Base-by-base conservation (phyloP, 2,888 invertebrate species). In the Heteromyza rotundicornis region DNA sequence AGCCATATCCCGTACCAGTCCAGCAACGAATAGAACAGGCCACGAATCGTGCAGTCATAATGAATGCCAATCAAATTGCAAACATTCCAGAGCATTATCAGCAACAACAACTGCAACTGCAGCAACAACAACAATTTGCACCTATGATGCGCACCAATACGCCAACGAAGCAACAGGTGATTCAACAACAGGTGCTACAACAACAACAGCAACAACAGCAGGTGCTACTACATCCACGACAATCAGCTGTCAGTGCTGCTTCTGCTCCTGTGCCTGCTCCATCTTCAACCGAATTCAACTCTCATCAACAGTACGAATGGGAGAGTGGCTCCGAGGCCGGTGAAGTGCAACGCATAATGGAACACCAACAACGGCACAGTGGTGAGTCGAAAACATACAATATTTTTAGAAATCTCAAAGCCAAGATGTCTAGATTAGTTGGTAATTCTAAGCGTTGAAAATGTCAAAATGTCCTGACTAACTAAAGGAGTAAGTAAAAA, bases 321-420 rank as follows among this genome's bases (percentile, higher is more conserved):
- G 90, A 90, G 78, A 89, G 89, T 75, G 90, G 89, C 23, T 90
- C 90, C 44, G 90, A 91, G 77, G 89, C 89, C 40, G 89, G 89
- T 2, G 91, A 91, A 82, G 87, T 90, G 62, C 89, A 89, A 73
- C 85, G 88, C 69, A 90, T 89, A 24, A 73, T 81, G 75, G 80
- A 79, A 62, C 72, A 75, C 56, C 68, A 66, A 24, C 22, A 40
- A 53, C 14, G n/a, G n/a, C n/a, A n/a, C n/a, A 35, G 16, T 23
- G 69, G 69, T 70, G 69, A 70, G 69, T 70, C 63, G 58, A 70
- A 66, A 67, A 59, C 58, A 56, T 63, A 55, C 51, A 64, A 64
- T 59, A 58, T 70, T 16, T 61, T 68, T 51, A 64, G 61, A 59
- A 67, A 64, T 67, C 64, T 70, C 60, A 68, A 64, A 66, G 62